A percentile compares a stretch with the other conserved stretches of the same genome.
Conservation (phyloP, 2,113 vertebrate genomes). For the Brachirus orientalis region DNA sequence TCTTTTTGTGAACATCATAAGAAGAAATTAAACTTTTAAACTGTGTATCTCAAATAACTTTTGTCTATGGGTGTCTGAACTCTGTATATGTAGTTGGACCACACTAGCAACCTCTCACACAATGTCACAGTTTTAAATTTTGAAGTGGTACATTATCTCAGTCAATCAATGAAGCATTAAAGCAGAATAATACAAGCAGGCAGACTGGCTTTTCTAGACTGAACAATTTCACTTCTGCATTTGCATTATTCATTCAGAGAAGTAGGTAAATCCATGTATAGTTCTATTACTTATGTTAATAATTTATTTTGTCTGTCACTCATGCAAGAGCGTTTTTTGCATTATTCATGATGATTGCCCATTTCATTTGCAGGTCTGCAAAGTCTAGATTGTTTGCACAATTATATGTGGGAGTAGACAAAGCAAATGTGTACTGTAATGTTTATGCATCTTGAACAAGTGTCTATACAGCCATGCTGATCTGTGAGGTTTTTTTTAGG, state of each 20-base stretch:
- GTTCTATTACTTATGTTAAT: conserved; percentile 46
- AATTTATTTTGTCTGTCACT: conserved; percentile 53
- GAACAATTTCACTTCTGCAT: conserved; percentile 21
- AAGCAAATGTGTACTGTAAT: conserved; percentile 8
- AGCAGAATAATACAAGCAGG: background rate
- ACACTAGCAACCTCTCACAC: background rate
- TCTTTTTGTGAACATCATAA: conserved; percentile 65
- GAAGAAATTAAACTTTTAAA: conserved; percentile 52
- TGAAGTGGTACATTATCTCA: background rate
- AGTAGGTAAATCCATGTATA: conserved; percentile 26
- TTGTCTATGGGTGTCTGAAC: conserved; percentile 22
- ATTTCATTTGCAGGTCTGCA: conserved; percentile 3
- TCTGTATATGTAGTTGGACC: background rate
- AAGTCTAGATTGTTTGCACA: conserved; percentile 11
- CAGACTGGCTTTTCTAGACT: background rate
- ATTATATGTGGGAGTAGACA: conserved; percentile 6
- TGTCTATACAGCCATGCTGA: background rate
- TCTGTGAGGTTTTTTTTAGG: conserved; percentile 3
- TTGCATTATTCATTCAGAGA: conserved; percentile 49
- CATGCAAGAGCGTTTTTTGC: conserved; percentile 46
- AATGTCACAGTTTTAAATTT: background rate
- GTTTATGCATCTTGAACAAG: background rate
- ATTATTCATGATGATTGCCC: conserved; percentile 55
- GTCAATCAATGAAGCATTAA: background rate
- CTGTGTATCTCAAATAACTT: conserved; percentile 36